Percentiles rank a stretch among this genome's conserved stretches.
Evolutionary conservation across 2,797 vertebrate genomes (phyloP).

Genomic region (Leptodactylus fallax): DNA sequence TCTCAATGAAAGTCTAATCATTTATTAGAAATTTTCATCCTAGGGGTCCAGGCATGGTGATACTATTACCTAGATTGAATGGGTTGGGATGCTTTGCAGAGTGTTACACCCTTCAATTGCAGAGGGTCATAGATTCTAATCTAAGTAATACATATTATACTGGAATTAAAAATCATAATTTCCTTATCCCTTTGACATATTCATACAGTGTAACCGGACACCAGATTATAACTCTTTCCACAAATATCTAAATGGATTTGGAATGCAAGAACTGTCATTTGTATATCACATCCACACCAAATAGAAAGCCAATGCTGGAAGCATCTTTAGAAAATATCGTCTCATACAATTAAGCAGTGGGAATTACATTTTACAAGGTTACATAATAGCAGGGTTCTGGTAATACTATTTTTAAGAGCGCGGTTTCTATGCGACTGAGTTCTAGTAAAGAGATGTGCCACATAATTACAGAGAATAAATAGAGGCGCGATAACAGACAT

Average conservation of each 20-base stretch:
- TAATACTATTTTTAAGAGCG: conserved; percentile 30
- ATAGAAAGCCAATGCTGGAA: neutral
- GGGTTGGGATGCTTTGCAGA: too few relatives aligned
- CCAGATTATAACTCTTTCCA: neutral
- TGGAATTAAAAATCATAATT: neutral
- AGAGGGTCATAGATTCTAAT: neutral
- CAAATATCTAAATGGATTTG: neutral
- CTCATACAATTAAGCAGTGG: neutral
- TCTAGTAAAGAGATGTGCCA: conserved; percentile 15
- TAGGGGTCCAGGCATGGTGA: too few relatives aligned
- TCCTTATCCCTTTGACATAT: too few relatives aligned
- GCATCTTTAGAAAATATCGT: neutral
- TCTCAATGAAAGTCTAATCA: too few relatives aligned
- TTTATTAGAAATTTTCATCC: too few relatives aligned
- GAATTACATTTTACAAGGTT: conserved; percentile 23
- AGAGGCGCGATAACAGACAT: neutral
- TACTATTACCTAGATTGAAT: too few relatives aligned
- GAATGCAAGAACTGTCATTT: neutral
- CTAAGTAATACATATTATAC: neutral
- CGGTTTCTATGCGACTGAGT: conserved; percentile 39
- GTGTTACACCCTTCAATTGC: too few relatives aligned
- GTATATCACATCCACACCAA: neutral
- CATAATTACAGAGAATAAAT: conserved; percentile 36
- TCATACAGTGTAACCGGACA: too few relatives aligned
- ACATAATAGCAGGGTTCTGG: conserved; percentile 23